A percentile compares a stretch with the other conserved stretches of the same genome.
These are phyloP conservation scores for Pagetopsis macropterus DNA, from an alignment of 2,797 vertebrate species.

Conservation along the genomic window DNA sequence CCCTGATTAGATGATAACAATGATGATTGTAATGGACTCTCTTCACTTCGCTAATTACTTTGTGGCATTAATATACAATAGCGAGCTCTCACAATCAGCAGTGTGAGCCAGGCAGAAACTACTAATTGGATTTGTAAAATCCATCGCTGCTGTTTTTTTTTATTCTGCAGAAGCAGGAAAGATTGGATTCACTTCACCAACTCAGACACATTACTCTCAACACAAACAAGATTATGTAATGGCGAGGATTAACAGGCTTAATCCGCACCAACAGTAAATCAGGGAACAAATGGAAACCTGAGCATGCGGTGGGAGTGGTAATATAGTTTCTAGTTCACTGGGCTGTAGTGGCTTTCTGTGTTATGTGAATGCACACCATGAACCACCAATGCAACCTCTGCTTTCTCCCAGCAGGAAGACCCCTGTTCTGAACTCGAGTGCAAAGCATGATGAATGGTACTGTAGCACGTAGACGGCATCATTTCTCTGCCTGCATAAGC, in stretches of 20 bases:
- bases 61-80: constrained; percentile 66
- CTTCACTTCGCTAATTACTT: constrained; percentile 74
- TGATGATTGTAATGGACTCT: constrained; percentile 66
- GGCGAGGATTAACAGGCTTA: constrained; percentile 62
- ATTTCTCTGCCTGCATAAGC: constrained; percentile 61
- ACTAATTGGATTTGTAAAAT: constrained; percentile 76
- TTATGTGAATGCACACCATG: constrained; percentile 48
- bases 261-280: constrained; percentile 49
- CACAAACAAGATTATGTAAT: constrained; percentile 73
- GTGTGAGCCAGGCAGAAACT: constrained; percentile 52
- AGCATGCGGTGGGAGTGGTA: constrained; percentile 50
- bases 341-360: constrained; percentile 49
- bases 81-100: constrained; percentile 59
- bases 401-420: constrained; percentile 33
- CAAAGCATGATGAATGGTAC: constrained; percentile 69
- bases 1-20: constrained; percentile 65
- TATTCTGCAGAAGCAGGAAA: constrained; percentile 59
- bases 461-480: constrained; percentile 49
- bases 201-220: constrained; percentile 54
- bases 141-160: constrained; percentile 54
- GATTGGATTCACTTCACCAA: constrained; percentile 69
- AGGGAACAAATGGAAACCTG: constrained; percentile 65
- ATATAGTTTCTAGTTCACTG: constrained; percentile 66
- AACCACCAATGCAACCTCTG: constrained; percentile 49
- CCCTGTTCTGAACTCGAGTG: constrained; percentile 29